Evolutionary conservation across 2,888 invertebrate species (phyloP).

Genomic region (Embidobia sp.): DNA sequence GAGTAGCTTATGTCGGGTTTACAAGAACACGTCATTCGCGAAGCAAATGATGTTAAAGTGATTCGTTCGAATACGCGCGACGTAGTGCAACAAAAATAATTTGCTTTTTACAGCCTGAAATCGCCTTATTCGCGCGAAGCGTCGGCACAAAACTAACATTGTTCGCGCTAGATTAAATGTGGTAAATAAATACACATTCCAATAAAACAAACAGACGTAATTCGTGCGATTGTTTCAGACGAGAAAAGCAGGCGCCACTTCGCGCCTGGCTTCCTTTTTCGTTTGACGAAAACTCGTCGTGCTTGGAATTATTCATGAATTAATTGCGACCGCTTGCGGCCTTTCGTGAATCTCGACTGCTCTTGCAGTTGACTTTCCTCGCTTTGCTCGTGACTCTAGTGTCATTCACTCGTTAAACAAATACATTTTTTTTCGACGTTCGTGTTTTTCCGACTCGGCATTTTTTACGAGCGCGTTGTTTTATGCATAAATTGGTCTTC

Average conservation of each 20-base stretch:
- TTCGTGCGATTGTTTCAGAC: constrained; percentile 45
- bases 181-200: constrained; percentile 33
- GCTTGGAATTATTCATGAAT: constrained; percentile 65
- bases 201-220: constrained; percentile 45
- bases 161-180: constrained; percentile 20
- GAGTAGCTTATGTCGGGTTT: constrained; percentile 3
- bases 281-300: constrained; percentile 52
- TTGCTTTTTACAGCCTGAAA: background rate
- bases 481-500: constrained; percentile 43
- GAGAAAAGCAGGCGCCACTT: constrained; percentile 48
- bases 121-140: background rate
- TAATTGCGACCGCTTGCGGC: constrained; percentile 62
- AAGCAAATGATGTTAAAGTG: background rate
- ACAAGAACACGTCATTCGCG: constrained; percentile 20
- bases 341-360: constrained; percentile 53
- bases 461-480: constrained; percentile 35
- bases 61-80: background rate
- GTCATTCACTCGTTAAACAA: constrained; percentile 49
- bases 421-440: constrained; percentile 27
- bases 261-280: constrained; percentile 56
- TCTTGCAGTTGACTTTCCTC: constrained; percentile 54
- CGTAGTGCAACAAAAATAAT: constrained; percentile 16
- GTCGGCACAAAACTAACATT: constrained; percentile 13
- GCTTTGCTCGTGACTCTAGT: constrained; percentile 47
- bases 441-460: constrained; percentile 19